Conservation (phyloP, 2,113 vertebrate genomes). For the Lepisosteus oculatus region DNA sequence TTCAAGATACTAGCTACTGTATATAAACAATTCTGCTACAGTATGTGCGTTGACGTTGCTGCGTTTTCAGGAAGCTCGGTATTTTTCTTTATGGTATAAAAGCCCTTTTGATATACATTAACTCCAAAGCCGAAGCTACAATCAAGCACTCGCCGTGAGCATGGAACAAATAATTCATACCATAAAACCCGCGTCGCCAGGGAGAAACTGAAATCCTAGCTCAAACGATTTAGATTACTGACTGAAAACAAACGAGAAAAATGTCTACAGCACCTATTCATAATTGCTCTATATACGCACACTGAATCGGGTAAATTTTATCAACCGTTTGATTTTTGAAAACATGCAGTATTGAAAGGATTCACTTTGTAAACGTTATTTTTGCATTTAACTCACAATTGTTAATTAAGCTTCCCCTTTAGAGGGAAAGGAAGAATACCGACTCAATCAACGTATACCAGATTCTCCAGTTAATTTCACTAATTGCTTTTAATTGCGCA, state of each 20-base stretch:
- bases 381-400: not conserved
- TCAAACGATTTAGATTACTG: slow-evolving; percentile 18
- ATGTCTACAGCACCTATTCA: slow-evolving; percentile 15
- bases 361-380: not conserved
- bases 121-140: slow-evolving; percentile 13
- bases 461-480: not conserved
- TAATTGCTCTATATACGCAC: not conserved
- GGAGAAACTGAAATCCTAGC: slow-evolving; percentile 25
- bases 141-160: slow-evolving; percentile 10
- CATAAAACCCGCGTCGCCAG: slow-evolving; percentile 29
- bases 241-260: slow-evolving; percentile 18
- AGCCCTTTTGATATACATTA: not conserved
- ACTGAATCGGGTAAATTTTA: too few species aligned
- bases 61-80: too few species aligned
- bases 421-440: not conserved
- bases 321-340: too few species aligned
- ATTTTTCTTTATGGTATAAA: too few species aligned
- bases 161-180: slow-evolving; percentile 30
- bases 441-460: not conserved
- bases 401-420: not conserved
- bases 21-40: too few species aligned
- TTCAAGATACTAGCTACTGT: not conserved
- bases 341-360: too few species aligned
- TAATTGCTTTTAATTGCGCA: not conserved
- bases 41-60: too few species aligned